Evolutionary conservation across 2,797 vertebrate species (phyloP).

Genomic region (Hydrocynus forskahlii): DNA sequence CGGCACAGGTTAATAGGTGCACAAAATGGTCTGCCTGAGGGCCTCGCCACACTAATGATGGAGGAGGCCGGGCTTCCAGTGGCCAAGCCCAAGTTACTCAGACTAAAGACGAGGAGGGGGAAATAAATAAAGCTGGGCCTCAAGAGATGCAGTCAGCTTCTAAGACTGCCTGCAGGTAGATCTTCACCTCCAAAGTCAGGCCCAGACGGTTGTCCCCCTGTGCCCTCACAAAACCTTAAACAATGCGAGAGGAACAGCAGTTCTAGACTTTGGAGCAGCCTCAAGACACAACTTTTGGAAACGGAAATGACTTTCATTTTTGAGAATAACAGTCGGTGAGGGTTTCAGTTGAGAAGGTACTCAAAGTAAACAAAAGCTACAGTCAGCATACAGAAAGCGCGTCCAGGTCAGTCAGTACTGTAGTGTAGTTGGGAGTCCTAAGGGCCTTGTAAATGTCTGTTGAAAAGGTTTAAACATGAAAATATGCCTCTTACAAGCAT

Average conservation of each 20-base stretch:
- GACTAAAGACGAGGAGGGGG: slow-evolving; percentile 12
- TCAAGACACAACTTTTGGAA: background rate
- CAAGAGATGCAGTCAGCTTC: background rate
- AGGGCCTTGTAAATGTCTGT: background rate
- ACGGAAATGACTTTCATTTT: background rate
- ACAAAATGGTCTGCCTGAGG: slow-evolving; percentile 64
- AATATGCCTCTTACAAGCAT: background rate
- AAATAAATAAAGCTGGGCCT: background rate
- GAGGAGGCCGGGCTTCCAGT: slow-evolving; percentile 58
- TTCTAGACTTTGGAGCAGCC: background rate
- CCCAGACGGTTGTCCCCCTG: background rate
- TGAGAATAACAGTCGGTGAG: no score
- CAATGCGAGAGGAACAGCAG: background rate
- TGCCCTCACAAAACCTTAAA: background rate
- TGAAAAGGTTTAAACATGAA: background rate
- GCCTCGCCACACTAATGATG: slow-evolving; percentile 67
- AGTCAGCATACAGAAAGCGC: no score
- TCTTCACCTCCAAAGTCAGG: background rate
- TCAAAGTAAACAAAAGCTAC: no score
- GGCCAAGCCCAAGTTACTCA: slow-evolving; percentile 61
- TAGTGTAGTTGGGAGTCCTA: no score
- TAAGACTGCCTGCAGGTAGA: background rate
- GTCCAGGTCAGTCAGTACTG: no score
- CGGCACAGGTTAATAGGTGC: slow-evolving; percentile 73
- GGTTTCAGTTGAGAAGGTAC: background rate